phyloP scores from a whole-genome alignment of 2,888 invertebrate genomes.

The Diplazon laetatorius region DNA sequence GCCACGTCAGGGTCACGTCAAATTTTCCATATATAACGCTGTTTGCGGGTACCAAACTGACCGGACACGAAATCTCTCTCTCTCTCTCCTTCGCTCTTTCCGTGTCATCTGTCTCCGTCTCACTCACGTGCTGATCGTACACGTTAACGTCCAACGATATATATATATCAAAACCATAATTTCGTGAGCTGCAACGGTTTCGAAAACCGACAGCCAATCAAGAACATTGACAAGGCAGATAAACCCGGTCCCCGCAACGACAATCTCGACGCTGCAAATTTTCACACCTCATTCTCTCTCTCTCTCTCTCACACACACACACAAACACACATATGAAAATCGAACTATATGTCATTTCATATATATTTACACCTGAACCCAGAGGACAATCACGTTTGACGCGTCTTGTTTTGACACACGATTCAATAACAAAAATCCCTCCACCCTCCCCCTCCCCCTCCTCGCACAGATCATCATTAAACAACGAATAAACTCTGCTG shows the following conservation, averaged over 20 bases:
- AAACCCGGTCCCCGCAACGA: neutral
- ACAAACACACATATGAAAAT: neutral
- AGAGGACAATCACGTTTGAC: neutral
- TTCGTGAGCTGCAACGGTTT: conserved; percentile 38
- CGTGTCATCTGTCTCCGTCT: neutral
- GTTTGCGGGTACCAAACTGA: conserved; percentile 40
- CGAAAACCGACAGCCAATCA: conserved; percentile 75
- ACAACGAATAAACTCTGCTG: neutral
- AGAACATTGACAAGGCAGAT: conserved; percentile 67
- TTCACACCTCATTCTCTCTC: conserved; percentile 22
- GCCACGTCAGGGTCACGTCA: conserved; percentile 71
- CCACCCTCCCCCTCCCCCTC: too few species aligned
- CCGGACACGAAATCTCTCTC: conserved; percentile 70
- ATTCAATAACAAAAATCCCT: conserved; percentile 4
- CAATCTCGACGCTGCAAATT: conserved; percentile 32
- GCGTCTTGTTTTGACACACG: conserved; percentile 5
- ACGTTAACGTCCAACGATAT: conserved; percentile 25
- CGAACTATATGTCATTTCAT: neutral
- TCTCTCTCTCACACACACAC: too few species aligned
- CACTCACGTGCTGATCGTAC: neutral
- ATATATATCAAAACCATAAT: conserved; percentile 58
- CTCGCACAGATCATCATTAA: neutral
- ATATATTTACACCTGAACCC: neutral
- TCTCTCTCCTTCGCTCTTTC: conserved; percentile 69
- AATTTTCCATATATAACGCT: conserved; percentile 43